Evolutionary conservation across 2,797 vertebrate species (phyloP).

Genomic region (Xenopus petersii): DNA sequence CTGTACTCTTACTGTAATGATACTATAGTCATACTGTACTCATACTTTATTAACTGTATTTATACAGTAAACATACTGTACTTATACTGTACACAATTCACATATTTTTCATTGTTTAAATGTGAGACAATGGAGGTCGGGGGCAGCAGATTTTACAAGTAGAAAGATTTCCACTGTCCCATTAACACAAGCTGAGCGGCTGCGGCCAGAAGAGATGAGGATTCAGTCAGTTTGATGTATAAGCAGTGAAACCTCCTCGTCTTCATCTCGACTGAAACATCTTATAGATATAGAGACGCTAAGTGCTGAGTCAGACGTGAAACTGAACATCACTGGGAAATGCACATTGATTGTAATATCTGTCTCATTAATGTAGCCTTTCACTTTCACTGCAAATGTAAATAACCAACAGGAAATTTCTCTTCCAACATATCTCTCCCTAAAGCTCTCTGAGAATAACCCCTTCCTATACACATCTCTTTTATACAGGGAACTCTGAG

Average conservation of each 20-base stretch:
- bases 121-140: too few relatives aligned
- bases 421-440: slow-evolving; percentile 18
- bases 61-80: too few relatives aligned
- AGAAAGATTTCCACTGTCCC: not conserved
- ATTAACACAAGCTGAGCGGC: slow-evolving; percentile 12
- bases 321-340: slow-evolving; percentile 44
- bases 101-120: too few relatives aligned
- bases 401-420: slow-evolving; percentile 44
- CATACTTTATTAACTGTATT: too few relatives aligned
- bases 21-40: too few relatives aligned
- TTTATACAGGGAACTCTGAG: too few relatives aligned
- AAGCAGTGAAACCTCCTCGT: slow-evolving; percentile 22
- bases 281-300: slow-evolving; percentile 30
- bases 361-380: slow-evolving; percentile 46
- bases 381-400: slow-evolving; percentile 45
- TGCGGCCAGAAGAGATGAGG: not conserved
- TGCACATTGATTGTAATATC: slow-evolving; percentile 49
- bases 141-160: too few relatives aligned
- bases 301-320: slow-evolving; percentile 37
- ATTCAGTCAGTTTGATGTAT: slow-evolving; percentile 36
- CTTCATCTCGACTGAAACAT: slow-evolving; percentile 44
- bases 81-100: too few relatives aligned
- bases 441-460: slow-evolving; percentile 32
- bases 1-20: too few relatives aligned
- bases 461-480: not conserved